These are phyloP conservation scores for Lerema accius DNA, from an alignment of 1,140 invertebrate genomes.

Conservation along the genomic window DNA sequence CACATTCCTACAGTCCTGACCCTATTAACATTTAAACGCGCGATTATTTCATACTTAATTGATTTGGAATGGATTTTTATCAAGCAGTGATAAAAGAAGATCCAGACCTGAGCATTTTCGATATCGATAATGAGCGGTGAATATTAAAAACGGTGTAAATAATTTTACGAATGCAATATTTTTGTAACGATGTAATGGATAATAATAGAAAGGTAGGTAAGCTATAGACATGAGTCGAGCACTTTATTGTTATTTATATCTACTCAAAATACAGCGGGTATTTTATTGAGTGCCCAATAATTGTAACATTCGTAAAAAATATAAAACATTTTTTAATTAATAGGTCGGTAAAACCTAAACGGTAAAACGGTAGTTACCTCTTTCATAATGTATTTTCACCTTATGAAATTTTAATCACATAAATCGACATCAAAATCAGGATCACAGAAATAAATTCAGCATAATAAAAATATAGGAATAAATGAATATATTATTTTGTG, in stretches of 20 bases:
- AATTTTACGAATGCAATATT: conserved; percentile 58
- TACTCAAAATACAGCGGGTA: not conserved
- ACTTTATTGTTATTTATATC: too few species aligned
- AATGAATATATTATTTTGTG: too few species aligned
- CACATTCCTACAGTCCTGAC: conserved; percentile 62
- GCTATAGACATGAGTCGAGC: too few species aligned
- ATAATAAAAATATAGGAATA: too few species aligned
- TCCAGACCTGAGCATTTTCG: conserved; percentile 24
- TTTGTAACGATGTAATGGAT: conserved; percentile 38
- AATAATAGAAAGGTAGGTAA: not conserved
- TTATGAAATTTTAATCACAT: too few species aligned
- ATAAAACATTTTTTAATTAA: too few species aligned
- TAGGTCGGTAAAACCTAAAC: not conserved
- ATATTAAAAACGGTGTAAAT: conserved; percentile 50
- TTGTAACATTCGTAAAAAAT: not conserved
- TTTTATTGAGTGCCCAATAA: conserved; percentile 19
- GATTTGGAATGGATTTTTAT: too few species aligned
- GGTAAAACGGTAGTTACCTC: too few species aligned
- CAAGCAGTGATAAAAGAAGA: not conserved
- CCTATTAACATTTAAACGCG: conserved; percentile 60
- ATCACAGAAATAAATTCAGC: too few species aligned
- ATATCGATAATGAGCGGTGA: conserved; percentile 33
- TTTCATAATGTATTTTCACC: too few species aligned
- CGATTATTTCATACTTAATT: too few species aligned
- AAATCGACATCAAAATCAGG: too few species aligned